Conservation (phyloP, 1,140 invertebrate genomes). For the Cataglyphis hispanica region DNA sequence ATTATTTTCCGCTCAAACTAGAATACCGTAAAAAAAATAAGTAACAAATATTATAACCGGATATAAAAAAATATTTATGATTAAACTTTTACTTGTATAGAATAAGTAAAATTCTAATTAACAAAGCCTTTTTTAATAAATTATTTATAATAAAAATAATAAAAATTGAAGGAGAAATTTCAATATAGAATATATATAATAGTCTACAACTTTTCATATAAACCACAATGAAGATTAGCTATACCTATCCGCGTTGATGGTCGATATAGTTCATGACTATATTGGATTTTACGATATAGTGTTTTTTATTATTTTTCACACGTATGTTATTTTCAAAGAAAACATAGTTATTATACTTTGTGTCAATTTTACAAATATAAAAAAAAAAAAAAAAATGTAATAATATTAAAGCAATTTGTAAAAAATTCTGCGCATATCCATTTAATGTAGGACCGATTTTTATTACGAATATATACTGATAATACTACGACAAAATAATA, state of each 20-base stretch:
- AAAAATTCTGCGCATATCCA: background rate
- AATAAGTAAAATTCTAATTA: background rate
- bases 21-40: slow-evolving; percentile 6
- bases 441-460: background rate
- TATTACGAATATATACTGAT: background rate
- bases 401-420: background rate
- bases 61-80: background rate
- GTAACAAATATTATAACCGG: background rate
- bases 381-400: background rate
- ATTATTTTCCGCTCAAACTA: slow-evolving; percentile 23
- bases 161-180: background rate
- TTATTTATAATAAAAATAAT: background rate
- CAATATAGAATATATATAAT: background rate
- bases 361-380: background rate
- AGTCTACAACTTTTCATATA: background rate
- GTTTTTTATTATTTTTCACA: background rate
- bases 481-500: background rate
- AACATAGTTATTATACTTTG: background rate
- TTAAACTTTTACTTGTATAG: background rate
- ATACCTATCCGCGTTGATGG: background rate
- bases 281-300: background rate
- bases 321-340: background rate
- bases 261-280: background rate
- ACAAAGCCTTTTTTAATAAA: background rate
- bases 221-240: slow-evolving; percentile 2